Percentiles rank a stretch among this genome's conserved stretches.
phyloP scores from a whole-genome alignment of 2,888 invertebrate species.

The Apamea crenata region DNA sequence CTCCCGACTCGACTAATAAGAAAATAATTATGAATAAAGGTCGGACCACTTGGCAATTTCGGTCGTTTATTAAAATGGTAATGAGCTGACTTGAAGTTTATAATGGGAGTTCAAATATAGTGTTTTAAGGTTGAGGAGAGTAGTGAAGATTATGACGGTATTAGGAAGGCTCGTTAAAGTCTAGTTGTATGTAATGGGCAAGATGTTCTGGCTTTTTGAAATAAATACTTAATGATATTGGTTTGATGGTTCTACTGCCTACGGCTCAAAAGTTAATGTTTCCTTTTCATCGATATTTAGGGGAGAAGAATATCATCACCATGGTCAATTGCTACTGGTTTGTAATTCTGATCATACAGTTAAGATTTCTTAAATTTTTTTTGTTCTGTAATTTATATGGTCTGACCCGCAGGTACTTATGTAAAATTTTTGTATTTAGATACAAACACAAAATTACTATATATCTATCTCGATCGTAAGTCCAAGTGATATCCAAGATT shows the following conservation, averaged over 20 bases:
- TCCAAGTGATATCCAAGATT: neutral
- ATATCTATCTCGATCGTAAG: neutral
- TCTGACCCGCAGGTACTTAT: neutral
- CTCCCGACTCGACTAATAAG: conserved; percentile 73
- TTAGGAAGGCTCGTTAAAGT: conserved; percentile 6
- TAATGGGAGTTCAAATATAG: conserved; percentile 62
- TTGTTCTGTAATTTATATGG: too few species aligned
- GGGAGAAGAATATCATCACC: neutral
- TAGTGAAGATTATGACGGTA: conserved; percentile 29
- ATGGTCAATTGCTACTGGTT: neutral
- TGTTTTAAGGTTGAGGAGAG: conserved; percentile 38
- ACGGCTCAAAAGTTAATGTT: neutral
- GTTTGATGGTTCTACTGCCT: neutral
- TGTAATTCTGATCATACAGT: neutral
- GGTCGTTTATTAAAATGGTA: conserved; percentile 77
- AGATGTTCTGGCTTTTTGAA: neutral
- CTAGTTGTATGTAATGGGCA: neutral
- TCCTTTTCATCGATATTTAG: neutral
- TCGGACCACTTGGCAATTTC: conserved; percentile 71
- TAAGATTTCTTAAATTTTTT: too few species aligned
- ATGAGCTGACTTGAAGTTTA: conserved; percentile 66
- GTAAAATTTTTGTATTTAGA: neutral
- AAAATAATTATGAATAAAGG: conserved; percentile 79
- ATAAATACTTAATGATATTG: neutral
- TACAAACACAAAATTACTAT: neutral